Base-by-base conservation (phyloP, 2,113 vertebrate species). In the Bufo bufo region DNA sequence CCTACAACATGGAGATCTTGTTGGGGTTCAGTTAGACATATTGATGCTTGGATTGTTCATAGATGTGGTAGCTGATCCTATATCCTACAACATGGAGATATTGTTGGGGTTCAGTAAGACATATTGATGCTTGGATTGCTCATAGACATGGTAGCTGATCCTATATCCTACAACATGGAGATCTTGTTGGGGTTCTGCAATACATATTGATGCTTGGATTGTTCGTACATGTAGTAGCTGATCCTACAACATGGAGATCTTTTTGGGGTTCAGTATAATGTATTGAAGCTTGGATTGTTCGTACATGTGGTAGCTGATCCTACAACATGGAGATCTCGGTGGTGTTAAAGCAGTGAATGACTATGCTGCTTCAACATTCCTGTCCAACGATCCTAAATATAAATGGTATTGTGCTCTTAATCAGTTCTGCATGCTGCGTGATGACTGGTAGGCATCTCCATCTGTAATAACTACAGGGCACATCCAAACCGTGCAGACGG, bases 381-480 rank as follows among this genome's bases (percentile, higher is more conserved):
- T 52, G 3, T 83, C 12, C 23, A 77, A 3, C 6, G 43, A 20
- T 85, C 19, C 72, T 17, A n/a, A 50, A 65, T 50, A 52, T 79
- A 77, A 77, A 58, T 80, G 56, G 61, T n/a, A n/a, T 65, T 65
- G 6, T 77, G 45, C 23, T 19, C 23, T 19, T 86, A 86, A 65
- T 78, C 58, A 63, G 45, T 79, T 66, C 19, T 86, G 45, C 74
- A 66, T 20, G 19, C 47, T 81, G 14, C 56, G 16, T 84, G 16
- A 80, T 58, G 77, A 33, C n/a, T 66, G 66, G 19, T 65, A 56
- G 85, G 69, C 61, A 80, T 80, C 49, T 63, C 49, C 77, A 71
- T 7, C 87, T 89, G 87, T 19, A 63, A 77, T 78, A 56, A 84
- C 87, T 89, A 84, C 50, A 49, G 71, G 72, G 50, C 33, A 89